Evolutionary conservation across 2,797 vertebrate genomes (phyloP).

Genomic region (Chiloscyllium punctatum): DNA sequence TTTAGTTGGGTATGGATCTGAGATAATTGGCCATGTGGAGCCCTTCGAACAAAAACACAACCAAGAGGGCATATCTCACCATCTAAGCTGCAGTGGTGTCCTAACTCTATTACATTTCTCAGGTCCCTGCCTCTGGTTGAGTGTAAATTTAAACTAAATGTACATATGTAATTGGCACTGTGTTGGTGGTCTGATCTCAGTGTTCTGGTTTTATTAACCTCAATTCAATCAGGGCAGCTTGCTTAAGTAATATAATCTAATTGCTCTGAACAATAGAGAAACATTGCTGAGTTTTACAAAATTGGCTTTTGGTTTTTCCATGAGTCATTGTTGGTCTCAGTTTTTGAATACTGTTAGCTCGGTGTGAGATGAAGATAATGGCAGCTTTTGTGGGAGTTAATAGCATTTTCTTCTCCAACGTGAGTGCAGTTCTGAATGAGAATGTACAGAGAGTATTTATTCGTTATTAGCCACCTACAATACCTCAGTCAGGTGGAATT

Average conservation of each 20-base stretch:
- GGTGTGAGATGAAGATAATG: neutral
- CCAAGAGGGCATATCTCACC: neutral
- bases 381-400: constrained; percentile 1
- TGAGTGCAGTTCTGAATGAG: neutral
- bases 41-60: neutral
- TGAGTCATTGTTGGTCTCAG: constrained; percentile 10
- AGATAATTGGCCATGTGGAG: neutral
- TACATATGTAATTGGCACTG: neutral
- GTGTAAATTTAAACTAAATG: neutral
- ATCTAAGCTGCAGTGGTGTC: too few relatives aligned
- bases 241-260: neutral
- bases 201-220: constrained; percentile 23
- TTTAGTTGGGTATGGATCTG: neutral
- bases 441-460: neutral
- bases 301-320: neutral
- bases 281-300: neutral
- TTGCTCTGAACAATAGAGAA: neutral
- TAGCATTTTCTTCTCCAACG: neutral
- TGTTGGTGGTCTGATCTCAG: neutral
- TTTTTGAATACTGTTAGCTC: neutral
- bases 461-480: neutral
- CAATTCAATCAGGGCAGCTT: neutral
- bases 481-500: neutral
- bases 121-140: neutral
- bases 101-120: neutral